phyloP scores from a whole-genome alignment of 2,888 invertebrate genomes.

The Dynastes hyllus region DNA sequence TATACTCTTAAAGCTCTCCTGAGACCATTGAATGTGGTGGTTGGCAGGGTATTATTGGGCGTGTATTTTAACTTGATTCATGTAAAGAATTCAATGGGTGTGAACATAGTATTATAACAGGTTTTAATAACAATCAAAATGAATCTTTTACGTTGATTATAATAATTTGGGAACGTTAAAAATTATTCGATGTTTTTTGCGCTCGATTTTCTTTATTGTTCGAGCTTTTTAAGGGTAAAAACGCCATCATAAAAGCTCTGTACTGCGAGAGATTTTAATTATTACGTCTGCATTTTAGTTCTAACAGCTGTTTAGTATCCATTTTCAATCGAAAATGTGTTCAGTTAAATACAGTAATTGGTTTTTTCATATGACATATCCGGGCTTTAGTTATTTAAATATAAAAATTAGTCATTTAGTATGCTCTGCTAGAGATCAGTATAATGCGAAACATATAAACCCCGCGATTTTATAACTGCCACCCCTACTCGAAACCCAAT shows the following conservation, averaged over 20 bases:
- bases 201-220: neutral
- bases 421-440: neutral
- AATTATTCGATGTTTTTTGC: conserved; percentile 13
- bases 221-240: no score
- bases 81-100: conserved; percentile 65
- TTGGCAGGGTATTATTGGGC: conserved; percentile 55
- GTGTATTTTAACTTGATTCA: conserved; percentile 59
- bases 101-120: conserved; percentile 66
- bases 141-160: conserved; percentile 64
- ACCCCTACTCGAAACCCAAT: neutral
- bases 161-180: conserved; percentile 60
- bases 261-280: neutral
- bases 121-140: conserved; percentile 65
- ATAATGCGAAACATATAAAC: conserved; percentile 8
- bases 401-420: neutral
- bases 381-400: no score
- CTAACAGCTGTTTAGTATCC: conserved; percentile 36
- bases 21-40: conserved; percentile 54
- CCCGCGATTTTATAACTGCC: conserved; percentile 11
- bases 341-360: conserved; percentile 24
- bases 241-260: neutral
- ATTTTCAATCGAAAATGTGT: conserved; percentile 26
- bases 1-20: conserved; percentile 54
- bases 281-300: neutral
- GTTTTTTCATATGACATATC: neutral